A percentile compares a stretch with the other conserved stretches of the same genome.
phyloP scores from a whole-genome alignment of 1,140 invertebrate species.

The Drosophila yakuba region DNA sequence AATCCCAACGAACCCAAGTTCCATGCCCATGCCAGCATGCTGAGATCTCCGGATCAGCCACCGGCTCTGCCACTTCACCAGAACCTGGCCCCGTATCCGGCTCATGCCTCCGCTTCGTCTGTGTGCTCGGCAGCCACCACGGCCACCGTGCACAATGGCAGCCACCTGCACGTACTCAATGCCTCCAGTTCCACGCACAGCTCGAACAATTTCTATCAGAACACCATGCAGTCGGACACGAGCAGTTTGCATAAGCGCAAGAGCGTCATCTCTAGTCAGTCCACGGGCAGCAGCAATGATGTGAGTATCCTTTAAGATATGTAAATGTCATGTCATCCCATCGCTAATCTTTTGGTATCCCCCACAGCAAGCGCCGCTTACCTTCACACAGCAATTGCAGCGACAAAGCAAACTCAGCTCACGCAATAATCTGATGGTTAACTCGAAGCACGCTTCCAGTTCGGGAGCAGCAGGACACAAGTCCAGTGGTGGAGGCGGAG shows the following conservation, averaged over 20 bases:
- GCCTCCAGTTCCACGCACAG: conserved; percentile 84
- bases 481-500: conserved; percentile 63
- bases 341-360: not conserved
- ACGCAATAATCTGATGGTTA: conserved; percentile 82
- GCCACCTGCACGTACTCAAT: conserved; percentile 75
- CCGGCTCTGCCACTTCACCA: conserved; percentile 78
- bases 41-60: conserved; percentile 82
- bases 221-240: conserved; percentile 84
- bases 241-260: conserved; percentile 84
- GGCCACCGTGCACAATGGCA: conserved; percentile 76
- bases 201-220: conserved; percentile 84
- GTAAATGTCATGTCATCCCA: not conserved
- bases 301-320: conserved; percentile 51
- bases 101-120: conserved; percentile 76
- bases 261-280: conserved; percentile 85
- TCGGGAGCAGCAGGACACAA: conserved; percentile 60
- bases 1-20: conserved; percentile 81
- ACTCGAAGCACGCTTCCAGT: conserved; percentile 84
- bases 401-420: conserved; percentile 84
- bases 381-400: conserved; percentile 92
- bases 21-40: conserved; percentile 80
- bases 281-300: conserved; percentile 84
- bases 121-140: conserved; percentile 79
- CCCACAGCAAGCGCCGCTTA: conserved; percentile 85
- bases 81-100: conserved; percentile 69